These are phyloP conservation scores for Stenodema calcarata DNA, from an alignment of 2,888 invertebrate species.

Conservation along the genomic window DNA sequence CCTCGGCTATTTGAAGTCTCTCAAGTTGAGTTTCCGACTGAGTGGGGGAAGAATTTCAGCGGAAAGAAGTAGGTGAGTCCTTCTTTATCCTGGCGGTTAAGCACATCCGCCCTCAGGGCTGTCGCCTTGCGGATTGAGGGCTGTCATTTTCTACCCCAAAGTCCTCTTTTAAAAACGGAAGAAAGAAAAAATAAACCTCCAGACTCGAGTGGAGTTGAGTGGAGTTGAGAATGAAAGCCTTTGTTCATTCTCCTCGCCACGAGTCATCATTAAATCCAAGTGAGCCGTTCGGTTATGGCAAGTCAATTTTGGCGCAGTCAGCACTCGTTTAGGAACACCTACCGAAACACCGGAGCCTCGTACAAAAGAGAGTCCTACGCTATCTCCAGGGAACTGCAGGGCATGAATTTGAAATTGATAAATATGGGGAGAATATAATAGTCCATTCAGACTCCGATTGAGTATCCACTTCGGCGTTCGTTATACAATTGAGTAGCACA, in stretches of 20 bases:
- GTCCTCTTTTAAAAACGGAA: neutral
- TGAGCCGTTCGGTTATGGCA: too few relatives aligned
- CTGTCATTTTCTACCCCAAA: constrained; percentile 26
- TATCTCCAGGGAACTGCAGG: too few relatives aligned
- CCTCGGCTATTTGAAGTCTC: constrained; percentile 18
- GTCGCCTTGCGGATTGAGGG: constrained; percentile 15
- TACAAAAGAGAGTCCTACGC: too few relatives aligned
- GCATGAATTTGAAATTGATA: too few relatives aligned
- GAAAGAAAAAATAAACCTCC: too few relatives aligned
- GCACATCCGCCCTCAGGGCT: constrained; percentile 6
- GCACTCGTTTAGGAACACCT: too few relatives aligned
- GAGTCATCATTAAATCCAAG: neutral
- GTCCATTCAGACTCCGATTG: too few relatives aligned
- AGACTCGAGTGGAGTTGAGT: neutral
- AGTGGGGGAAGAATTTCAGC: neutral
- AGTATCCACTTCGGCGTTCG: too few relatives aligned
- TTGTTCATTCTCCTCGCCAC: neutral
- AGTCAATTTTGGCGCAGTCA: too few relatives aligned
- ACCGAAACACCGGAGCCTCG: too few relatives aligned
- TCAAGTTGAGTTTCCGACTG: neutral
- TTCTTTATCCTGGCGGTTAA: constrained; percentile 38
- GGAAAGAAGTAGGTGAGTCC: neutral
- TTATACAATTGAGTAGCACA: too few relatives aligned
- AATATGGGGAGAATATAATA: too few relatives aligned
- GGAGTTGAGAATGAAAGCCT: constrained; percentile 7